A percentile compares a stretch with the other conserved stretches of the same genome.
Conservation (phyloP, 2,888 invertebrate genomes). For the Aporophyla nigra region DNA sequence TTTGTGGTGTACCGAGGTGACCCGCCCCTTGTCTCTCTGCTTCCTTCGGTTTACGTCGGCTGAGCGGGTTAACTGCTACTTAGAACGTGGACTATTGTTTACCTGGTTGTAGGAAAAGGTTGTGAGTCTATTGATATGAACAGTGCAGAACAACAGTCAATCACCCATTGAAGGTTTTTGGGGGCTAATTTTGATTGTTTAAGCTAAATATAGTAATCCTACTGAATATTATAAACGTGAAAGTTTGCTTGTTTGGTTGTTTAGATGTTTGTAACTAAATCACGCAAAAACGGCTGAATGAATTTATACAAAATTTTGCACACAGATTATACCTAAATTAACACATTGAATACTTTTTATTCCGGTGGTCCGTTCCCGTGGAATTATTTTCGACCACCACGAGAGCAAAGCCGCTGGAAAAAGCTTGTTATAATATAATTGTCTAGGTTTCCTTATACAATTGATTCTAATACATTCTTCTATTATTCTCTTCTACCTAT, state of each 20-base stretch:
- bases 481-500: too few species aligned
- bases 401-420: too few species aligned
- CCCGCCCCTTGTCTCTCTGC: conserved; percentile 66
- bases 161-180: neutral
- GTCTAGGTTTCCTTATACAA: neutral
- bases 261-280: too few species aligned
- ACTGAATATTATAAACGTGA: too few species aligned
- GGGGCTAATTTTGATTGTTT: neutral
- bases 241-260: too few species aligned
- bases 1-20: conserved; percentile 57
- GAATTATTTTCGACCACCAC: neutral
- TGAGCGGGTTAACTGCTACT: conserved; percentile 75
- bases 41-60: conserved; percentile 76
- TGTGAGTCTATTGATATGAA: conserved; percentile 15
- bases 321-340: too few species aligned
- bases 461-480: too few species aligned
- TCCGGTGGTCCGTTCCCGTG: neutral
- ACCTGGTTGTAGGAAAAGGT: conserved; percentile 25
- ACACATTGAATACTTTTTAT: neutral
- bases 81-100: conserved; percentile 65
- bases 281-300: too few species aligned
- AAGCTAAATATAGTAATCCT: neutral
- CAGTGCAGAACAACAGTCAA: neutral
- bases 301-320: too few species aligned
- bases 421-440: neutral